Percentiles rank a stretch among this genome's conserved stretches.
Conservation (phyloP, 2,888 invertebrate species). For the Acanthococcus lagerstroemiae region DNA sequence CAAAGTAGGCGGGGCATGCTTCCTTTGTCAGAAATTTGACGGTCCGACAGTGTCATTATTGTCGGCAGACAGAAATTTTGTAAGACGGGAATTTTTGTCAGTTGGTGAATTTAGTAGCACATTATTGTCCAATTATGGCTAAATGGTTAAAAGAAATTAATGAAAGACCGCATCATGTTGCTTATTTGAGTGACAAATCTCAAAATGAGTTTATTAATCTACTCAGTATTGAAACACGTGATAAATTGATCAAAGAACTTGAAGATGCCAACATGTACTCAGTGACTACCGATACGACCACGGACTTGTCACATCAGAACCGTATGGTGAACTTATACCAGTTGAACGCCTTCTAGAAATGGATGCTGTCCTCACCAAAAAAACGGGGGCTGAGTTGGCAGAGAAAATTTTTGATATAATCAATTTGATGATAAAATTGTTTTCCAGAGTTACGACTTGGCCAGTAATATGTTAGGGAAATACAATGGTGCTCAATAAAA, state of each 20-base stretch:
- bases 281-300: constrained; percentile 20
- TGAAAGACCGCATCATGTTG: constrained; percentile 12
- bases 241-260: constrained; percentile 10
- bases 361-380: no score
- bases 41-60: no score
- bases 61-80: no score
- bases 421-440: constrained; percentile 4
- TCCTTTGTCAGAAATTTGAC: no score
- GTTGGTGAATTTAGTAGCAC: constrained; percentile 13
- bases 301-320: constrained; percentile 19
- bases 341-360: constrained; percentile 24
- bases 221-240: constrained; percentile 12
- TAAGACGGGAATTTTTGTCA: constrained; percentile 26
- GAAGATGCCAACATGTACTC: constrained; percentile 16
- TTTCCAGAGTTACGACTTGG: no score
- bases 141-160: constrained; percentile 17
- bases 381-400: no score
- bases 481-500: no score
- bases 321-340: constrained; percentile 17
- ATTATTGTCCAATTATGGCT: constrained; percentile 14
- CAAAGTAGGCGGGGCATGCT: no score
- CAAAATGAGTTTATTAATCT: constrained; percentile 27
- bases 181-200: constrained; percentile 15
- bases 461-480: constrained; percentile 21
- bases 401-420: constrained; percentile 10